A percentile compares a stretch with the other conserved stretches of the same genome.
These are phyloP conservation scores for Platalea minor DNA, from an alignment of 2,797 vertebrate species.

Conservation along the genomic window DNA sequence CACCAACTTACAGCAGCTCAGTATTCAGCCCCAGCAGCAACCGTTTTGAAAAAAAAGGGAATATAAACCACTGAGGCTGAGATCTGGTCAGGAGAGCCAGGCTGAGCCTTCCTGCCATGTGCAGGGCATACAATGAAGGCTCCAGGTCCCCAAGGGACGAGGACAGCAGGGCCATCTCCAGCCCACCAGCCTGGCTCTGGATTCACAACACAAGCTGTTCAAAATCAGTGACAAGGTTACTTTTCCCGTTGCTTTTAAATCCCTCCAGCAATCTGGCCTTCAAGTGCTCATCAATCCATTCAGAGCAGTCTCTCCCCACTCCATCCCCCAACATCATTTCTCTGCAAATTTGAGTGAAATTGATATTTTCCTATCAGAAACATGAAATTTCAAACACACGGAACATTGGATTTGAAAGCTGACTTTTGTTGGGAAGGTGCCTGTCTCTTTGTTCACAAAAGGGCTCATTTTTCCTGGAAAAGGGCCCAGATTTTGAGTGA, in stretches of 20 bases:
- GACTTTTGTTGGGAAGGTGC: conserved; percentile 62
- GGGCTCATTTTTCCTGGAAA: conserved; percentile 66
- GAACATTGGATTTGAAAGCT: conserved; percentile 51
- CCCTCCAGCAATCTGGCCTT: background rate
- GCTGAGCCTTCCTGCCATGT: background rate
- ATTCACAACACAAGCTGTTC: background rate
- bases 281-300: background rate
- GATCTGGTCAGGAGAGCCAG: background rate
- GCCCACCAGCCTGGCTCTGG: background rate
- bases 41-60: background rate
- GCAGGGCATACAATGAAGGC: rapidly evolving
- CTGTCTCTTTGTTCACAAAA: conserved; percentile 63
- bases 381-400: conserved; percentile 41
- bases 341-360: conserved; percentile 49
- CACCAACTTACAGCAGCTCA: background rate
- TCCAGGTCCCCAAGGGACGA: rapidly evolving
- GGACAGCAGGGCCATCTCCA: background rate
- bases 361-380: conserved; percentile 55
- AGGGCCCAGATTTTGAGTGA: conserved; percentile 67
- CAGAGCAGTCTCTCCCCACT: background rate
- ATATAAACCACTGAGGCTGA: background rate
- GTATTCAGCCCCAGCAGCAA: background rate
- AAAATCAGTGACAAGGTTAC: background rate
- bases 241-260: conserved; percentile 14
- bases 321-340: background rate